phyloP scores from a whole-genome alignment of 2,797 vertebrate genomes.

The Sparidentex hasta region DNA sequence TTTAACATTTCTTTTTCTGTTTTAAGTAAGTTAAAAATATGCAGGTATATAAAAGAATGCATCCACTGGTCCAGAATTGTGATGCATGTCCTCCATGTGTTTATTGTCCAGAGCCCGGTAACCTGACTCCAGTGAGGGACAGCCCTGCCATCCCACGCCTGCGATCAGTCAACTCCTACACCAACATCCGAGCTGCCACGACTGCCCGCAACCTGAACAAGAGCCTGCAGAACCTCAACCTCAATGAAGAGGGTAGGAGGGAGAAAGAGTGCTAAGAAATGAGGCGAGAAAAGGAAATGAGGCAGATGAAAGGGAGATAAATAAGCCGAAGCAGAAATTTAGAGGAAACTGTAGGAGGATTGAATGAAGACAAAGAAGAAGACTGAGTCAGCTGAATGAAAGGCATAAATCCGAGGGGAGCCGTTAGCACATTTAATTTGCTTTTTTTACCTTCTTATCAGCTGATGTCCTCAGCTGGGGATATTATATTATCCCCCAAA shows the following conservation, averaged over 20 bases:
- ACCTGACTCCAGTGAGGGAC: conserved; percentile 93
- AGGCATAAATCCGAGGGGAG: conserved; percentile 10
- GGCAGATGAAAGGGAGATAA: conserved; percentile 1
- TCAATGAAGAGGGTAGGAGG: conserved; percentile 93
- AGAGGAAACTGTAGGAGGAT: conserved; percentile 1
- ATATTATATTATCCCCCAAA: too few relatives aligned
- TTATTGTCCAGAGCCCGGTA: conserved; percentile 89
- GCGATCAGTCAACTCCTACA: conserved; percentile 96
- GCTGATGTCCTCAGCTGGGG: neutral
- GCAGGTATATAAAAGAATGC: neutral
- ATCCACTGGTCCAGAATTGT: neutral
- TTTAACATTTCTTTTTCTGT: neutral
- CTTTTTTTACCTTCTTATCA: neutral
- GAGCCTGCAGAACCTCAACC: conserved; percentile 97
- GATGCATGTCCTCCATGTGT: conserved; percentile 8
- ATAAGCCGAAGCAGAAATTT: conserved; percentile 4
- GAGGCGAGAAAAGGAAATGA: neutral
- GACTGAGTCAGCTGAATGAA: conserved; percentile 31
- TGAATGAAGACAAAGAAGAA: conserved; percentile 22
- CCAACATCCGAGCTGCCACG: conserved; percentile 95
- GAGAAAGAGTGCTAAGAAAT: neutral
- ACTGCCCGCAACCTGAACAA: conserved; percentile 95
- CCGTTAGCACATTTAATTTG: conserved; percentile 11
- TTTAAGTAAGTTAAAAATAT: neutral
- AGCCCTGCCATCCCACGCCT: conserved; percentile 93